Base-by-base conservation (phyloP, 2,888 invertebrate genomes). In the Netelia inedita region DNA sequence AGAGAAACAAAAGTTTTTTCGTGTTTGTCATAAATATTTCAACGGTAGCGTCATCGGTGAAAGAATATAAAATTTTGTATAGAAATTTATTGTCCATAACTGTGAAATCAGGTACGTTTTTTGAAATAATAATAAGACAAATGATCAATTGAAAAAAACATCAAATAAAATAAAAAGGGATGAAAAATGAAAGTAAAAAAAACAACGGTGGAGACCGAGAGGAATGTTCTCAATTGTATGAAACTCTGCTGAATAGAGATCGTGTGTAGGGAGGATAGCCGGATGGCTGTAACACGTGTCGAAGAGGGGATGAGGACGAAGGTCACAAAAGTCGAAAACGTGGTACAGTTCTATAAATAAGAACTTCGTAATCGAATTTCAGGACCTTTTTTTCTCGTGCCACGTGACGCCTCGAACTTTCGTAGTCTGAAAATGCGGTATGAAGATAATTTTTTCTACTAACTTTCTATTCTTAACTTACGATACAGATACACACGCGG, bases 301-400 rank as follows among this genome's bases (percentile, higher is more conserved):
- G 21, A 35, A n/a, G 6, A n/a, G 10, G 35, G 8, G 9, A 50
- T 6, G 2, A 35, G 35, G 9, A 43, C 11, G 11, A 11, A 19
- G 11, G 21, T n/a, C 55, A 28, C 28, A 9, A 41, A 50, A 8
- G 46, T 35, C 50, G 69, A 71, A 81, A 11, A 59, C 16, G 16
- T 46, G 43, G 55, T 10, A 55, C n/a, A 14, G 23, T 35, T 63
- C n/a, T 28, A 10, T 6, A 21, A 19, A 59, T 21, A 19, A 68
- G 74, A 59, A 63, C 59, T 14, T 66, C 66, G 73, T 66, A 21
- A 65, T 73, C 41, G 28, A 72, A 43, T 79, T 78, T 55, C 72
- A 72, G 35, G 72, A 75, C 23, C 71, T 72, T 66, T 59, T 59
- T 59, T 72, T 10, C 8, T 41, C 66, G 5, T 35, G 59, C 72